Evolutionary conservation across 1,140 invertebrate genomes (phyloP).

Genomic region (Cydia fagiglandana): DNA sequence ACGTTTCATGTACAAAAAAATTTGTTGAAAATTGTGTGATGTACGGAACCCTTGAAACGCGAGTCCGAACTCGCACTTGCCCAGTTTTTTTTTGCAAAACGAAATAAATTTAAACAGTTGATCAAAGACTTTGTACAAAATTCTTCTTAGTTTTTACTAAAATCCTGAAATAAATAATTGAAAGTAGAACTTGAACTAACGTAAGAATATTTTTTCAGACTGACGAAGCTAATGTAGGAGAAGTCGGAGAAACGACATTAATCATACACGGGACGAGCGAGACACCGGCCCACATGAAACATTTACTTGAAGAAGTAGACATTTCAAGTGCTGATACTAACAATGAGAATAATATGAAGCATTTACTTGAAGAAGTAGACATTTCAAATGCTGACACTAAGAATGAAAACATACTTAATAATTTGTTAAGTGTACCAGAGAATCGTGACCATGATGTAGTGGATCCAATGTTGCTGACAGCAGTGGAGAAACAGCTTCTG

Average conservation of each 20-base stretch:
- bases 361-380: too few species aligned
- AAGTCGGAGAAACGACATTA: conserved; percentile 79
- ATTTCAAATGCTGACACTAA: conserved; percentile 1
- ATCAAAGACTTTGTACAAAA: too few species aligned
- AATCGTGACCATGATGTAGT: conserved; percentile 45
- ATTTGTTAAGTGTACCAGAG: conserved; percentile 49
- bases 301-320: conserved; percentile 29
- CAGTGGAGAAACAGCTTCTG: conserved; percentile 63
- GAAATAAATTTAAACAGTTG: too few species aligned
- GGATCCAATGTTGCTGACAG: conserved; percentile 50
- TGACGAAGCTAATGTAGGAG: conserved; percentile 77
- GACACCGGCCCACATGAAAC: conserved; percentile 81
- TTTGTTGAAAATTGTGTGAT: too few species aligned
- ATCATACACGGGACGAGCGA: conserved; percentile 85
- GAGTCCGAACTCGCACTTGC: too few species aligned
- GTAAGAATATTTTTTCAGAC: conserved; percentile 52
- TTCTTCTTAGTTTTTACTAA: too few species aligned
- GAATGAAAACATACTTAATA: conserved; percentile 37
- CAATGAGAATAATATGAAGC: conserved; percentile 19
- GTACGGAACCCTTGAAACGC: too few species aligned
- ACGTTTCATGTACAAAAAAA: too few species aligned
- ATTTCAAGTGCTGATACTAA: conserved; percentile 22
- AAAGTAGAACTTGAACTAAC: too few species aligned
- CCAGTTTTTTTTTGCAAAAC: too few species aligned
- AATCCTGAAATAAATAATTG: too few species aligned